Conservation (phyloP, 2,888 invertebrate species). For the Leptothorax acervorum region DNA sequence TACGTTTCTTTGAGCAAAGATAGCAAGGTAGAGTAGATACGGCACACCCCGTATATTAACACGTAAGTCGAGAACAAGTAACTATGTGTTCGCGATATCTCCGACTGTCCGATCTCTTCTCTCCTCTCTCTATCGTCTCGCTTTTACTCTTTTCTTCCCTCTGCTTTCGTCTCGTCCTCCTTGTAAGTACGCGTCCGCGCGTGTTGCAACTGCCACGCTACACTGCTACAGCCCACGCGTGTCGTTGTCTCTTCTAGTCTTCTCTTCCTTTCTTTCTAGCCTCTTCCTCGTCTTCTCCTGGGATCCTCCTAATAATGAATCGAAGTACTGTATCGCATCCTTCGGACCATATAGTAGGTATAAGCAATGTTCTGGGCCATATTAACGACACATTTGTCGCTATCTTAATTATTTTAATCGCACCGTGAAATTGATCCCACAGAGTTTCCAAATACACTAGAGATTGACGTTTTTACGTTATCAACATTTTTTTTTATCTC, state of each 20-base stretch:
- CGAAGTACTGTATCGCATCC: constrained; percentile 75
- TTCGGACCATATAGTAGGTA: constrained; percentile 6
- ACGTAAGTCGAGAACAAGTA: constrained; percentile 72
- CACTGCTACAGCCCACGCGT: constrained; percentile 58
- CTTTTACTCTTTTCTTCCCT: neutral
- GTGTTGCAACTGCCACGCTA: constrained; percentile 67
- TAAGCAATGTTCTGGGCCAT: neutral
- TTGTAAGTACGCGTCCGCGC: constrained; percentile 28
- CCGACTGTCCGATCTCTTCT: constrained; percentile 33
- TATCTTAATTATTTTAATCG: constrained; percentile 48
- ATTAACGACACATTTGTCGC: constrained; percentile 39
- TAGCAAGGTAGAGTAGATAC: constrained; percentile 10
- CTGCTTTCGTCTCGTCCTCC: constrained; percentile 3
- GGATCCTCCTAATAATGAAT: constrained; percentile 75
- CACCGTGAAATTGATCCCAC: constrained; percentile 15
- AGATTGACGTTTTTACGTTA: neutral
- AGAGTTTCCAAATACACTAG: no score
- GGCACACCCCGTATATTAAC: constrained; percentile 61
- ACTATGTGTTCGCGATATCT: constrained; percentile 73
- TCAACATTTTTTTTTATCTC: neutral
- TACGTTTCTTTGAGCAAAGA: neutral
- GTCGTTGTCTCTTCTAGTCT: constrained; percentile 34
- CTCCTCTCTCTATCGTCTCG: constrained; percentile 37
- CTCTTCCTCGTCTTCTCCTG: constrained; percentile 34
- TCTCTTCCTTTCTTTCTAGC: constrained; percentile 13